Evolutionary conservation across 1,140 invertebrate species (phyloP).

Genomic region (Armadillidium nasatum): DNA sequence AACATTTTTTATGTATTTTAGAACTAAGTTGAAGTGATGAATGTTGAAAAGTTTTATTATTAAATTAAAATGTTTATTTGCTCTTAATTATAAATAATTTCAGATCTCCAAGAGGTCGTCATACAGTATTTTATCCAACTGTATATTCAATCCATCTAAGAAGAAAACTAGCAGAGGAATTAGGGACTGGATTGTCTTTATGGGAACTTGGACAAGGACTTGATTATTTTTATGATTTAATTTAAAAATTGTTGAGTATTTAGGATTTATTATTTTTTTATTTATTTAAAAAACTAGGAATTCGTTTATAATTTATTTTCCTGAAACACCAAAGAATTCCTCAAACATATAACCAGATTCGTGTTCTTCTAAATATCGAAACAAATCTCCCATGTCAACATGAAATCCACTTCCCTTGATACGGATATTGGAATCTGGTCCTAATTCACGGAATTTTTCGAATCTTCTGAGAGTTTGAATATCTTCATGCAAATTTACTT

Average conservation of each 20-base stretch:
- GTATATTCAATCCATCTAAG: slow-evolving; percentile 63
- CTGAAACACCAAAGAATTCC: slow-evolving; percentile 69
- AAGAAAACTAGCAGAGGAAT: slow-evolving; percentile 68
- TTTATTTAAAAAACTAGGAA: slow-evolving; percentile 2
- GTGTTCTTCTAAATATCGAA: slow-evolving; percentile 64
- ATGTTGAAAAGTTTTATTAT: background rate
- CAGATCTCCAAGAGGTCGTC: slow-evolving; percentile 57
- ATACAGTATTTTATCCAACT: slow-evolving; percentile 82
- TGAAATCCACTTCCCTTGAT: slow-evolving; percentile 56
- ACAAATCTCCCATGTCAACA: slow-evolving; percentile 68
- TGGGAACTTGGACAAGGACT: slow-evolving; percentile 95
- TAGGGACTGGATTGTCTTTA: slow-evolving; percentile 79
- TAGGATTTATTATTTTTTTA: background rate
- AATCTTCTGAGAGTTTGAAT: slow-evolving; percentile 60
- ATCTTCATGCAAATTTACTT: slow-evolving; percentile 56
- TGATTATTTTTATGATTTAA: slow-evolving; percentile 89
- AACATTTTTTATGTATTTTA: no score
- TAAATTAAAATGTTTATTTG: background rate
- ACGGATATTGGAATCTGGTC: slow-evolving; percentile 58
- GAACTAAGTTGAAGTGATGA: slow-evolving; percentile 14
- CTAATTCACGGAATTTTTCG: slow-evolving; percentile 63
- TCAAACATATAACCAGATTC: slow-evolving; percentile 64
- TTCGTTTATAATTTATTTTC: slow-evolving; percentile 35
- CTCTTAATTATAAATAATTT: background rate
- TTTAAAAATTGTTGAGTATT: slow-evolving; percentile 53